Evolutionary conservation across 1,140 invertebrate species (phyloP).

Genomic region (Chironomus striatipennis): DNA sequence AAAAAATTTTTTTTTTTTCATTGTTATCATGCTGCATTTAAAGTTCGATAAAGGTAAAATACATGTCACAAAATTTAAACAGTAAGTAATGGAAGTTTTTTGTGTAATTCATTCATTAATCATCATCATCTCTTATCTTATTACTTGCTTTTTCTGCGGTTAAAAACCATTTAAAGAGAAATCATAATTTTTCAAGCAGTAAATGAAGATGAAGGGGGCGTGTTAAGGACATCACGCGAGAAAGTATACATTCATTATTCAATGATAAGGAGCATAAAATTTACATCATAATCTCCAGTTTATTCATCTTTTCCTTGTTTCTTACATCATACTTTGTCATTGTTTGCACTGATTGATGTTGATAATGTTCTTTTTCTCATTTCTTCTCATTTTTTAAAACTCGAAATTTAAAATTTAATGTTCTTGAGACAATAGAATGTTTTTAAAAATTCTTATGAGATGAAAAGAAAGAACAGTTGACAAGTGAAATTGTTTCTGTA

Average conservation of each 20-base stretch:
- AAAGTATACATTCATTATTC: conserved; percentile 16
- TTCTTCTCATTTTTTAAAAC: neutral
- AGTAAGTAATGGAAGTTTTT: neutral
- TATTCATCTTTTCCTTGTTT: conserved; percentile 11
- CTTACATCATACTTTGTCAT: conserved; percentile 23
- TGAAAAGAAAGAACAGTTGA: too few relatives aligned
- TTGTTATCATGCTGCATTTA: too few relatives aligned
- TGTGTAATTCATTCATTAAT: conserved; percentile 21
- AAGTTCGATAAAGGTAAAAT: too few relatives aligned
- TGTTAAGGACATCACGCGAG: neutral
- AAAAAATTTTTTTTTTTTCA: too few relatives aligned
- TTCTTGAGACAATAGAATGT: too few relatives aligned
- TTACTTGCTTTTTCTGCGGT: neutral
- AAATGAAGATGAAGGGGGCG: neutral
- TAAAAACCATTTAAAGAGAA: conserved; percentile 9
- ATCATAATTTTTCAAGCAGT: conserved; percentile 20
- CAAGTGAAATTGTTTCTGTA: too few relatives aligned
- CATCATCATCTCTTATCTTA: conserved; percentile 19
- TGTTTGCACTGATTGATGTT: conserved; percentile 17
- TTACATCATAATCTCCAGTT: conserved; percentile 15
- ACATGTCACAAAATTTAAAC: too few relatives aligned
- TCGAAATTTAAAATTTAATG: neutral
- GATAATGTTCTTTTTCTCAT: conserved; percentile 16
- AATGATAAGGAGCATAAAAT: conserved; percentile 1
- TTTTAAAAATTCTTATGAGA: too few relatives aligned